Conservation (phyloP, 2,888 invertebrate species). For the Cheilosia impressa region DNA sequence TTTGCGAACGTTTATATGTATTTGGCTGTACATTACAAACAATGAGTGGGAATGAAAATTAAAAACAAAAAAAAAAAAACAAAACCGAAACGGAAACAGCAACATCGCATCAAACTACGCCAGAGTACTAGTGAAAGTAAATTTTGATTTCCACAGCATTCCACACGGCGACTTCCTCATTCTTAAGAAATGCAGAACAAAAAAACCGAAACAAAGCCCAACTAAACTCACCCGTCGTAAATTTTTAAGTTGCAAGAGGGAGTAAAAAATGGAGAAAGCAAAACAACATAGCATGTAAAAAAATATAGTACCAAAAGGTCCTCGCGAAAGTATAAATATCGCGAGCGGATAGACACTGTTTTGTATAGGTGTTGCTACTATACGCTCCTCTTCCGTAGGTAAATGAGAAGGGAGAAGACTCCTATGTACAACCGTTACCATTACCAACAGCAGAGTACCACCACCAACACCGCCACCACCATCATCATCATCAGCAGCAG, state of each 20-base stretch:
- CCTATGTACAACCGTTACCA: slow-evolving; percentile 65
- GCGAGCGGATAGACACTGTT: slow-evolving; percentile 70
- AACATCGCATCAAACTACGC: slow-evolving; percentile 72
- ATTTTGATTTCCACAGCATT: slow-evolving; percentile 69
- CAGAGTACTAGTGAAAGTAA: slow-evolving; percentile 72
- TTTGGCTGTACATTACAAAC: slow-evolving; percentile 64
- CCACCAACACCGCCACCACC: slow-evolving; percentile 42
- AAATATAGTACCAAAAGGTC: slow-evolving; percentile 65
- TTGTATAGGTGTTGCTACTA: slow-evolving; percentile 69
- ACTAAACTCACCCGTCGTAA: slow-evolving; percentile 41
- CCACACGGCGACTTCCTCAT: slow-evolving; percentile 72
- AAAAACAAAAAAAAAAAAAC: slow-evolving; percentile 7
- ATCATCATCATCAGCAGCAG: slow-evolving; percentile 34
- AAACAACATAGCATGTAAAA: slow-evolving; percentile 24
- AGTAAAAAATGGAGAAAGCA: slow-evolving; percentile 37
- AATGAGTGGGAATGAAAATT: slow-evolving; percentile 66
- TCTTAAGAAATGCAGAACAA: slow-evolving; percentile 58
- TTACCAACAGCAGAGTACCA: slow-evolving; percentile 34
- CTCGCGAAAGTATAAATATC: slow-evolving; percentile 73
- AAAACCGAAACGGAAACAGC: slow-evolving; percentile 37
- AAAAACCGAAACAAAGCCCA: slow-evolving; percentile 25
- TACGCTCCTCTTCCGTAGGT: slow-evolving; percentile 49
- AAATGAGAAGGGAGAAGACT: slow-evolving; percentile 62
- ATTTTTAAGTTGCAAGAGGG: slow-evolving; percentile 56
- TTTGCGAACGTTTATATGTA: slow-evolving; percentile 40